These are phyloP conservation scores for Drosophila teissieri DNA, from an alignment of 1,140 invertebrate genomes.

Conservation along the genomic window DNA sequence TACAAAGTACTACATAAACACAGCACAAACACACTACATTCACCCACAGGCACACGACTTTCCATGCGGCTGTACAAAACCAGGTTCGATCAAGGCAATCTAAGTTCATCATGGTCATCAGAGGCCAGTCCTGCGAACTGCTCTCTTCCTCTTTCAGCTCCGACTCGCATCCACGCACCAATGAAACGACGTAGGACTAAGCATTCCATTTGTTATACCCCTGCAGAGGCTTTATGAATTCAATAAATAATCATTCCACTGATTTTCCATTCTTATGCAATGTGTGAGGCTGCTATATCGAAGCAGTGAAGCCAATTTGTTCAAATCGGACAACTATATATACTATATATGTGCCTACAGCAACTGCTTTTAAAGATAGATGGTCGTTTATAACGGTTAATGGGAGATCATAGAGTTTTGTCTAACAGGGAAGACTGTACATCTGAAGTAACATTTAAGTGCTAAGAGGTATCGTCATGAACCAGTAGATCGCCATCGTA, in stretches of 20 bases:
- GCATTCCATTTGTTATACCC: not conserved
- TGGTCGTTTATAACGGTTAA: slow-evolving; percentile 1
- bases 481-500: not conserved
- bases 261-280: too few relatives aligned
- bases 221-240: not conserved
- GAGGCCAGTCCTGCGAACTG: slow-evolving; percentile 17
- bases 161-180: not conserved
- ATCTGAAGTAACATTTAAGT: not conserved
- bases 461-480: not conserved
- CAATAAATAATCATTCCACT: not conserved
- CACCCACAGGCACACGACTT: slow-evolving; percentile 24
- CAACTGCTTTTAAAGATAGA: not conserved
- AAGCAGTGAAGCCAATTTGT: not conserved
- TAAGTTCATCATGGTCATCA: slow-evolving; percentile 20
- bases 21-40: slow-evolving; percentile 17
- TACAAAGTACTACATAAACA: slow-evolving; percentile 39
- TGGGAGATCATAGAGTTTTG: not conserved
- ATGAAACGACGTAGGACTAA: not conserved
- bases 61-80: slow-evolving; percentile 15
- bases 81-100: slow-evolving; percentile 47
- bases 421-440: not conserved
- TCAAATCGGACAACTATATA: not conserved
- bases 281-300: not conserved
- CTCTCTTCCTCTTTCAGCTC: not conserved
- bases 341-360: not conserved